Evolutionary conservation across 1,140 invertebrate species (phyloP).

Genomic region (Diachasma alloeum): DNA sequence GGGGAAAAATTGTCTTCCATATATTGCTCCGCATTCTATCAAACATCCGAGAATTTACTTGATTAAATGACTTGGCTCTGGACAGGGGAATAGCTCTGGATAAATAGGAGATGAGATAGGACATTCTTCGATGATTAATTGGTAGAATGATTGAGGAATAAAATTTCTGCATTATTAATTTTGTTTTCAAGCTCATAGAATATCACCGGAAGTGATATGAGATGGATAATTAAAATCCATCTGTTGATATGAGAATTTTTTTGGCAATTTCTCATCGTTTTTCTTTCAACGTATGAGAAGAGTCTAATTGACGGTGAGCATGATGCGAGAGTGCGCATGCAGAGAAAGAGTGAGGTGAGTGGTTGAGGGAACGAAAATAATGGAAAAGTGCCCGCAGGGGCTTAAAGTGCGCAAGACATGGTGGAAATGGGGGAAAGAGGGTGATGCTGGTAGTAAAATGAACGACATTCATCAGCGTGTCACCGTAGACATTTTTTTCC

Average conservation of each 20-base stretch:
- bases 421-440: constrained; percentile 7
- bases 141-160: background rate
- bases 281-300: constrained; percentile 16
- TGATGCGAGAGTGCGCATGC: background rate
- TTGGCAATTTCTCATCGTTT: constrained; percentile 15
- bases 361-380: background rate
- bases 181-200: too few species aligned
- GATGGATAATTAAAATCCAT: too few species aligned
- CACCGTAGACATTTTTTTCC: constrained; percentile 50
- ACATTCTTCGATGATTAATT: background rate
- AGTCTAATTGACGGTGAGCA: background rate
- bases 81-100: background rate
- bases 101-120: background rate
- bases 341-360: constrained; percentile 9
- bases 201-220: too few species aligned
- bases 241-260: background rate
- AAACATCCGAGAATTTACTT: background rate
- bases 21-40: background rate
- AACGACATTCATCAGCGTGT: constrained; percentile 55
- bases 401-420: constrained; percentile 10
- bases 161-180: too few species aligned
- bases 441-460: constrained; percentile 34
- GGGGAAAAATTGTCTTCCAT: background rate
- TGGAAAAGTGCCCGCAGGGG: background rate
- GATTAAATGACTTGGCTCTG: constrained; percentile 7